Percentiles rank a stretch among this genome's conserved stretches.
These are phyloP conservation scores for Capreolus pygargus DNA, from an alignment of 2,113 vertebrate species.

Conservation along the genomic window DNA sequence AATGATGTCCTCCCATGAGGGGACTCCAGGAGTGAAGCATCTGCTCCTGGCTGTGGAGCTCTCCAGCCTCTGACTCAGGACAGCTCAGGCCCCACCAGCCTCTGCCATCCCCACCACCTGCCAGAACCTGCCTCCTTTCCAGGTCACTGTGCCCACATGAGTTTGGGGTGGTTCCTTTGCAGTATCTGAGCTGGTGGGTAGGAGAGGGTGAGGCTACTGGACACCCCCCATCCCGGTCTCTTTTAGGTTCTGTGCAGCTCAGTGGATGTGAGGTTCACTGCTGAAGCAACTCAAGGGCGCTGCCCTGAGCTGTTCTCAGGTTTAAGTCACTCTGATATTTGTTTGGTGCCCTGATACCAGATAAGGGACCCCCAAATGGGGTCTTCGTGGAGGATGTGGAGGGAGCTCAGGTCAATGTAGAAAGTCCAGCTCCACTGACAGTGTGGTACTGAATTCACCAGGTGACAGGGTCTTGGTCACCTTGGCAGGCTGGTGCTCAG, in stretches of 20 bases:
- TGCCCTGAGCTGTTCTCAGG: not conserved
- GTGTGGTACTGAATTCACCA: not conserved
- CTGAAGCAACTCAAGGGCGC: not conserved
- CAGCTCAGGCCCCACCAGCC: not conserved
- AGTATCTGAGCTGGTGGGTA: not conserved
- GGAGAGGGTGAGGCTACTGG: not conserved
- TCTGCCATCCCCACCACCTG: not conserved
- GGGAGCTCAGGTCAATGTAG: not conserved
- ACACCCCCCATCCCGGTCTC: not conserved
- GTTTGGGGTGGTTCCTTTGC: not conserved
- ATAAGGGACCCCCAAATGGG: not conserved
- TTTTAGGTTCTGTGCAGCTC: not conserved
- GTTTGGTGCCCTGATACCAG: not conserved
- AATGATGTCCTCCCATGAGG: not conserved
- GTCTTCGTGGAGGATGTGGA: not conserved
- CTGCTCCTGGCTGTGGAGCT: not conserved
- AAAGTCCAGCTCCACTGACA: not conserved
- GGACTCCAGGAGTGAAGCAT: not conserved
- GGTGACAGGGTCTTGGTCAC: not conserved
- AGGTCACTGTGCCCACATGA: not conserved
- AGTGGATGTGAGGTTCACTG: not conserved
- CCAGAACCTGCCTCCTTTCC: not conserved
- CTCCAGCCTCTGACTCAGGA: not conserved
- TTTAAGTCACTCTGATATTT: not conserved
- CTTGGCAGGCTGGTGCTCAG: fast-evolving